phyloP scores from a whole-genome alignment of 2,113 vertebrate genomes.

The Ursus arctos region DNA sequence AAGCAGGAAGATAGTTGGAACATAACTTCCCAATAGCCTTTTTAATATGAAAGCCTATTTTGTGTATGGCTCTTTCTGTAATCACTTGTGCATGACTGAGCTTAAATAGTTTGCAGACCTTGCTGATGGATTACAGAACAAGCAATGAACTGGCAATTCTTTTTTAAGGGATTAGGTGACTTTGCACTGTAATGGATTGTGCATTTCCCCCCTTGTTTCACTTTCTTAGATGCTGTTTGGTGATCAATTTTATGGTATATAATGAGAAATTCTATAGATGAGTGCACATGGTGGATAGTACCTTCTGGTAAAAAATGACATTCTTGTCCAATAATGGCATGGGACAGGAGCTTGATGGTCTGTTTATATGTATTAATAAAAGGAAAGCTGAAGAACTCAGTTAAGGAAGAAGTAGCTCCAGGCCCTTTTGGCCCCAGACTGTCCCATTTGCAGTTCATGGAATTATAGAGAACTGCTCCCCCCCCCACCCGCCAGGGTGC shows the following conservation, averaged over 20 bases:
- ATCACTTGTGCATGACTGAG: conserved; percentile 68
- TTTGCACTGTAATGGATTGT: conserved; percentile 32
- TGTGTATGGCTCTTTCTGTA: conserved; percentile 54
- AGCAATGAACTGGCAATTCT: conserved; percentile 10
- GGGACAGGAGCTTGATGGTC: neutral
- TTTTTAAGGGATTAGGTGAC: conserved; percentile 31
- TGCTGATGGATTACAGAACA: conserved; percentile 52
- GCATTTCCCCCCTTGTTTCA: conserved; percentile 22
- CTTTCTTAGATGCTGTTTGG: conserved; percentile 41
- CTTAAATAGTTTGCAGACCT: conserved; percentile 51
- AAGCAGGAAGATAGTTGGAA: conserved; percentile 1
- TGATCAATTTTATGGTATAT: conserved; percentile 4
- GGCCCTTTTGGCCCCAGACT: neutral
- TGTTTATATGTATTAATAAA: conserved; percentile 3
- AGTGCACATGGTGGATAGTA: neutral
- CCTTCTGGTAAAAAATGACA: neutral
- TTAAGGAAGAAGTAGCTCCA: neutral
- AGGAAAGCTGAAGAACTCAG: neutral
- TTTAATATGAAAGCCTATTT: conserved; percentile 72
- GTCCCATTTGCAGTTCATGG: neutral
- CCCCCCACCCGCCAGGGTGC: neutral
- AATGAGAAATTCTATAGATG: conserved; percentile 1
- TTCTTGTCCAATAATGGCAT: neutral
- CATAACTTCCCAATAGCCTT: conserved; percentile 59
- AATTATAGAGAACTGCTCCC: neutral